Base-by-base conservation (phyloP, 2,888 invertebrate species). In the Halictus ligatus region DNA sequence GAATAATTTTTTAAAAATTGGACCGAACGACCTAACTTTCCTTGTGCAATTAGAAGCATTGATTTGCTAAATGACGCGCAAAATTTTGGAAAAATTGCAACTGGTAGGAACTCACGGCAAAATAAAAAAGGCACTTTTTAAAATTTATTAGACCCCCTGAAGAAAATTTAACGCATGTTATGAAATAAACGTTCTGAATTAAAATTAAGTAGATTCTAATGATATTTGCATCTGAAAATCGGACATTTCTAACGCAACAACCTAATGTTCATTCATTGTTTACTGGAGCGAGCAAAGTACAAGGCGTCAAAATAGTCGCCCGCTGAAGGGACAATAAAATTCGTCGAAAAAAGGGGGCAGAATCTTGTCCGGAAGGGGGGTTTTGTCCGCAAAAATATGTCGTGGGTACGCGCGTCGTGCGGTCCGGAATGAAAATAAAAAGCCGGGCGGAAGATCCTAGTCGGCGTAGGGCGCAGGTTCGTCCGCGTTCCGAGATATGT, bases 401-500 rank as follows among this genome's bases (percentile, higher is more conserved):
- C 48, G 75, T 48, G 54, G 7, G 12, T n/a, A 6, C 35, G n/a
- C 40, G 35, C 40, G 35, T 71, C 64, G 64, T 18, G 50, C 7
- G 71, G 83, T 73, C 25, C 76, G 76, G 80, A 74, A 80, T 80
- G 67, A 77, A 85, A 85, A 76, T 64, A 84, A 76, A 72, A 80
- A 79, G 35, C 84, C 75, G 73, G 64, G 12, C 15, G 12, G 5
- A 29, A 76, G 48, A 77, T 67, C 75, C 40, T 69, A 25, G 85
- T 54, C 69, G 77, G 73, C 78, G 77, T 75, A 84, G 81, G 84
- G 80, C 64, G 75, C 75, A 50, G 81, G 43, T 73, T 74, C 60
- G 67, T 76, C 80, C 73, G 78, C 77, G 83, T 85, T 80, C 85
- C 81, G 75, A 75, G 82, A 86, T 89, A 88, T 85, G 85, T 86